These are phyloP conservation scores for Lasiurus borealis DNA, from an alignment of 2,113 vertebrate species.

Conservation along the genomic window DNA sequence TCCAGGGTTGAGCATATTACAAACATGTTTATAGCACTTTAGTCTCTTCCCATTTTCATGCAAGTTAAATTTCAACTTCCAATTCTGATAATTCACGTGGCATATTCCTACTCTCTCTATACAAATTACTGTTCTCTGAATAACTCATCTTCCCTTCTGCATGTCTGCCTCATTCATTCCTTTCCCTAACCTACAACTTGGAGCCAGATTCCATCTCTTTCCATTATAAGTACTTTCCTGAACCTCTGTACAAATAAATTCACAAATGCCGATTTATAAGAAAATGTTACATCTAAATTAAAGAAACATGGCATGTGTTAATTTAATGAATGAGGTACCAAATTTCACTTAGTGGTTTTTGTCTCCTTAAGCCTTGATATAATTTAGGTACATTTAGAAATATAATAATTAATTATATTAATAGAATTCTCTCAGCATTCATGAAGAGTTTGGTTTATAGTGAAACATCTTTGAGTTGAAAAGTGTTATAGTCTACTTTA, in stretches of 20 bases:
- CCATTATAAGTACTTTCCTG: neutral
- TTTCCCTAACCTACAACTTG: neutral
- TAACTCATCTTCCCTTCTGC: too few species aligned
- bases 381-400: conserved; percentile 24
- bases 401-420: neutral
- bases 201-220: neutral
- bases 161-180: neutral
- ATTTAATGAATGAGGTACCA: neutral
- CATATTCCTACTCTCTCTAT: neutral
- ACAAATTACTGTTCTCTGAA: too few species aligned
- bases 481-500: neutral
- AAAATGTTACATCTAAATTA: neutral
- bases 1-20: neutral
- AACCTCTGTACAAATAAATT: neutral
- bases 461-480: neutral
- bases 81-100: neutral
- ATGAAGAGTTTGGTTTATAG: neutral
- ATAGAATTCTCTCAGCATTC: neutral
- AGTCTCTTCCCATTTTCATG: neutral
- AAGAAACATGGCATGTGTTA: neutral
- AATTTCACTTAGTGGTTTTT: neutral
- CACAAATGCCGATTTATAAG: neutral
- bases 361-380: neutral
- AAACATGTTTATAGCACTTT: neutral
- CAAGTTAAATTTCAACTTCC: neutral